Percentiles rank a stretch among this genome's conserved stretches.
These are phyloP conservation scores for Mirounga angustirostris DNA, from an alignment of 2,113 vertebrate species.

Conservation along the genomic window DNA sequence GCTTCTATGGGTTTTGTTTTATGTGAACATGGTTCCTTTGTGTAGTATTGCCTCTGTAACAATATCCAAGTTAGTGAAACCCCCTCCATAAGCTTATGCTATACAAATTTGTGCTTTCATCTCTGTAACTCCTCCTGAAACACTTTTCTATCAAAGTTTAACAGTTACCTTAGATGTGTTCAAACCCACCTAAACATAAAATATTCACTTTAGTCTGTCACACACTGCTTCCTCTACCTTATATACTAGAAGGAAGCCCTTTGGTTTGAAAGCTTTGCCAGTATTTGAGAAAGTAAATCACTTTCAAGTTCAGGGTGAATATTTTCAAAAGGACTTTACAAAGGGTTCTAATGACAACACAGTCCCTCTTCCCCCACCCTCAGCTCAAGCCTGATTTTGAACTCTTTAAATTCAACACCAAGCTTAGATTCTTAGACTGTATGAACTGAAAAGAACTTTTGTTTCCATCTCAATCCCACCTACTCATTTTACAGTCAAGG, in stretches of 20 bases:
- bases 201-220: conserved; percentile 70
- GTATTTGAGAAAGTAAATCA: conserved; percentile 79
- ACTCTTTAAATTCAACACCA: conserved; percentile 53
- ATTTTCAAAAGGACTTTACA: conserved; percentile 79
- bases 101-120: conserved; percentile 77
- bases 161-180: conserved; percentile 76
- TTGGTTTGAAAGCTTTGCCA: conserved; percentile 74
- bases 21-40: conserved; percentile 54
- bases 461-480: conserved; percentile 3
- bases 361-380: conserved; percentile 43
- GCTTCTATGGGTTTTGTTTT: conserved; percentile 60
- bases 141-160: conserved; percentile 74
- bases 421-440: conserved; percentile 54
- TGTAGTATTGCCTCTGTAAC: conserved; percentile 4
- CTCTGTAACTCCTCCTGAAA: conserved; percentile 69
- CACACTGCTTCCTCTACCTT: conserved; percentile 52
- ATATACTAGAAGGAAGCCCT: conserved; percentile 56
- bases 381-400: conserved; percentile 64
- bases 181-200: conserved; percentile 75
- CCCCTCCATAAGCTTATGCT: conserved; percentile 54
- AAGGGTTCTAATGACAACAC: conserved; percentile 74
- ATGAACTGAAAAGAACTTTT: conserved; percentile 27
- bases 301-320: conserved; percentile 78
- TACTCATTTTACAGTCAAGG: conserved; percentile 5
- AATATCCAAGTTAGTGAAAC: conserved; percentile 63